Evolutionary conservation across 30 jellyfish, hydroid and myxozoan species (phyloP).

Genomic region (Aurelia aurita): DNA sequence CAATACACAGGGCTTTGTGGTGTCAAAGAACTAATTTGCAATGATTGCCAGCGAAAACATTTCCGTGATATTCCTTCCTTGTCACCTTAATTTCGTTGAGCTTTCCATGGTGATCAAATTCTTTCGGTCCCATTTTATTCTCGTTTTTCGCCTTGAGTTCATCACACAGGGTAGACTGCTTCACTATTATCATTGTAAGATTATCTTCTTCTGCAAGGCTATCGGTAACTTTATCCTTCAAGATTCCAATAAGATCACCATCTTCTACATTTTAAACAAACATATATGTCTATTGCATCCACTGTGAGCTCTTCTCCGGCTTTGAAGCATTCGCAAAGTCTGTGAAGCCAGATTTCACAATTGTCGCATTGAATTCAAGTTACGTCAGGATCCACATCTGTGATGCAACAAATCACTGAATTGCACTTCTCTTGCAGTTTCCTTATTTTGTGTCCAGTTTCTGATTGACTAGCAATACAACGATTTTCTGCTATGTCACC

Average conservation of each 20-base stretch:
- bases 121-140: constrained; percentile 1
- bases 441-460: constrained; percentile 16
- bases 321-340: background rate
- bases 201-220: constrained; percentile 18
- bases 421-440: constrained; percentile 8
- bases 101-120: background rate
- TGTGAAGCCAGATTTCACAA: background rate
- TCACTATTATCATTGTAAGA: background rate
- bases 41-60: constrained; percentile 67
- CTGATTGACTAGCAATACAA: constrained; percentile 10
- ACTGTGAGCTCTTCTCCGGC: constrained; percentile 5
- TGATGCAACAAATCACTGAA: constrained; percentile 2
- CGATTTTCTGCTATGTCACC: constrained; percentile 11
- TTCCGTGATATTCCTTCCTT: constrained; percentile 70
- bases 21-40: constrained; percentile 53
- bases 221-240: background rate
- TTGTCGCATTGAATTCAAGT: background rate
- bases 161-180: constrained; percentile 9
- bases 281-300: background rate
- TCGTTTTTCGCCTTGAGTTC: background rate
- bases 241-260: background rate
- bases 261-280: constrained; percentile 2
- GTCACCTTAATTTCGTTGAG: constrained; percentile 20
- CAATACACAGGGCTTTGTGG: constrained; percentile 19
- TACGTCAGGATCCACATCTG: background rate